Conservation (phyloP, 2,797 vertebrate species). For the Urophycis tenuis region DNA sequence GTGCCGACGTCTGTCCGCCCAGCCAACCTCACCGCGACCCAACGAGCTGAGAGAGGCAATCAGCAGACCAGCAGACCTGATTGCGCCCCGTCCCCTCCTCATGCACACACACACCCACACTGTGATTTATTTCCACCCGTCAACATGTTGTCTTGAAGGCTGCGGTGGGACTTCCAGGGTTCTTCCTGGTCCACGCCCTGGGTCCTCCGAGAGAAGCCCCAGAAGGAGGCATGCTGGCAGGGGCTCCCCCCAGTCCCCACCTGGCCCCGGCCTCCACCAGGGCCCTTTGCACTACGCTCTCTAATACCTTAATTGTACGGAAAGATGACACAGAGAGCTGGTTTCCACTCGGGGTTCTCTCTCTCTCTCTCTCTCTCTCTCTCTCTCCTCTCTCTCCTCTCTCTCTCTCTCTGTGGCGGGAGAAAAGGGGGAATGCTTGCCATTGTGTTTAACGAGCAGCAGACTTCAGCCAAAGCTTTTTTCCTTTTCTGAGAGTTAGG, state of each 20-base stretch:
- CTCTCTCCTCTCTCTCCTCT: too few relatives aligned
- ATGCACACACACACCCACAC: not conserved
- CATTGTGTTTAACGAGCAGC: conserved; percentile 55
- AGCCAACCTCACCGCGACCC: not conserved
- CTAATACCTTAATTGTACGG: conserved; percentile 58
- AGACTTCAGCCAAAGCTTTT: conserved; percentile 38
- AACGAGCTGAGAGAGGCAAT: not conserved
- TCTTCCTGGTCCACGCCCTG: conserved; percentile 14
- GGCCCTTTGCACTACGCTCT: conserved; percentile 43
- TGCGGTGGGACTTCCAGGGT: conserved; percentile 36
- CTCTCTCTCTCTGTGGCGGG: conserved; percentile 25
- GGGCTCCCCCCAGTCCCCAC: conserved; percentile 20
- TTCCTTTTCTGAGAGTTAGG: conserved; percentile 18
- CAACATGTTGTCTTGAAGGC: conserved; percentile 15
- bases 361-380: conserved; percentile 10
- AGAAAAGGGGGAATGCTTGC: conserved; percentile 42
- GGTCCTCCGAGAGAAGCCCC: conserved; percentile 17
- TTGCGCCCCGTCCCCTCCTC: not conserved
- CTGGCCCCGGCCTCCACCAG: conserved; percentile 33
- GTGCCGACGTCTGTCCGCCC: not conserved
- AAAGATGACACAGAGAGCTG: conserved; percentile 63
- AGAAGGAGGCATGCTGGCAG: conserved; percentile 16
- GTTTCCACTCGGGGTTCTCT: conserved; percentile 58
- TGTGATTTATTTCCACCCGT: not conserved
- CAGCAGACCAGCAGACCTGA: not conserved